Base-by-base conservation (phyloP, 1,140 invertebrate genomes). In the Zaprionus lachaisei region DNA sequence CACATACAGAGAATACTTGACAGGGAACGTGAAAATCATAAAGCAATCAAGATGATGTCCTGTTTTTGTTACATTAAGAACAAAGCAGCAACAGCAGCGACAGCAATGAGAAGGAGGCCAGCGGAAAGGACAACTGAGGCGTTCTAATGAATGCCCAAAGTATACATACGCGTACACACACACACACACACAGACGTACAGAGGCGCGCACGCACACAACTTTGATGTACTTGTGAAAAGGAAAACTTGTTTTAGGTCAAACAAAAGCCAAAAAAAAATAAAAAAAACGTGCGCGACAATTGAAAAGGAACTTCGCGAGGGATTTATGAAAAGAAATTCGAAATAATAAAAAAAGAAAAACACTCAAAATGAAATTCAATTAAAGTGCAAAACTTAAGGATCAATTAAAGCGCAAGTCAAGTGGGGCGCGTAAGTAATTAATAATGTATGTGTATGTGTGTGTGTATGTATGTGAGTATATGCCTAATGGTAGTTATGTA, bases 191-290 rank as follows among this genome's bases (percentile, higher is more conserved):
- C 38, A 66, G 14, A 58, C 24, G 60, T n/a, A 20, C 15, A 47
- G 7, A 34, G 12, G 12, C 47, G 63, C 54, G 31, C 26, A 65
- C 4, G n/a, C 34, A 24, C 12, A 34, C 28, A 20, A 44, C 17
- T 20, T 57, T 20, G 51, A 51, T 47, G 44, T 24, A 20, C 28
- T 56, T 24, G 55, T 67, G 61, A 51, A 60, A 65, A 72, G 56
- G 56, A 66, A 77, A 73, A 60, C 44, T 73, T 73, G 71, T 77
- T 73, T 72, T 77, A 77, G 69, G 74, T 72, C 74, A 77, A 77
- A 77, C 69, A 77, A 77, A 77, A 72, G 60, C 62, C 15, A 55
- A 41, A 54, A 76, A 58, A 7, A 7, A 28, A 1, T 47, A 60
- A 64, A 17, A 15, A n/a, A 44, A 41, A 62, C 37, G 57, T 17